Evolutionary conservation across 2,113 vertebrate genomes (phyloP).

Genomic region (Mionectes macconnelli): DNA sequence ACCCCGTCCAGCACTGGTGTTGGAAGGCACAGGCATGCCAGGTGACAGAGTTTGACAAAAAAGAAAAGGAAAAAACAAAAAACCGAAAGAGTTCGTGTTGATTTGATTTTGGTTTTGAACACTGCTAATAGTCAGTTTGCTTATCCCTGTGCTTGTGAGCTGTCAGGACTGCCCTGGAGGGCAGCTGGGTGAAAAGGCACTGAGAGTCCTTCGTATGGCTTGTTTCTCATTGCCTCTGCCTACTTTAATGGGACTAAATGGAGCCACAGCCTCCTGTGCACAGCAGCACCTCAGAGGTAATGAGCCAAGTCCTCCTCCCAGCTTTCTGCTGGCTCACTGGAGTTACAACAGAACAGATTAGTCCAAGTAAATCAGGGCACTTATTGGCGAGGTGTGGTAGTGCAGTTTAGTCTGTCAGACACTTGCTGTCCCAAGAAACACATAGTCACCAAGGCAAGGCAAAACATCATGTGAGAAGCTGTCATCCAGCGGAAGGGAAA

Average conservation of each 20-base stretch:
- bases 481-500: neutral
- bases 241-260: neutral
- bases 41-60: neutral
- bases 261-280: neutral
- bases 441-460: neutral
- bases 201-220: accelerated
- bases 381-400: neutral
- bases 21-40: neutral
- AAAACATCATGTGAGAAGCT: neutral
- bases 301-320: neutral
- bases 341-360: neutral
- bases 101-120: neutral
- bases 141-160: neutral
- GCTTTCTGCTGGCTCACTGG: neutral
- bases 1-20: neutral
- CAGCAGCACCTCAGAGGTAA: neutral
- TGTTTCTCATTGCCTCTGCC: neutral
- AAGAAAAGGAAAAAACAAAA: neutral
- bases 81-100: neutral
- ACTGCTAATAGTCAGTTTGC: neutral
- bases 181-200: neutral
- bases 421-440: neutral
- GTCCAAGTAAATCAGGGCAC: neutral
- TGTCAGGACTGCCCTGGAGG: neutral
- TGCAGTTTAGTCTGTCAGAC: neutral